A percentile compares a stretch with the other conserved stretches of the same genome.
Conservation (phyloP, 2,113 vertebrate species). For the Craseonycteris thonglongyai region DNA sequence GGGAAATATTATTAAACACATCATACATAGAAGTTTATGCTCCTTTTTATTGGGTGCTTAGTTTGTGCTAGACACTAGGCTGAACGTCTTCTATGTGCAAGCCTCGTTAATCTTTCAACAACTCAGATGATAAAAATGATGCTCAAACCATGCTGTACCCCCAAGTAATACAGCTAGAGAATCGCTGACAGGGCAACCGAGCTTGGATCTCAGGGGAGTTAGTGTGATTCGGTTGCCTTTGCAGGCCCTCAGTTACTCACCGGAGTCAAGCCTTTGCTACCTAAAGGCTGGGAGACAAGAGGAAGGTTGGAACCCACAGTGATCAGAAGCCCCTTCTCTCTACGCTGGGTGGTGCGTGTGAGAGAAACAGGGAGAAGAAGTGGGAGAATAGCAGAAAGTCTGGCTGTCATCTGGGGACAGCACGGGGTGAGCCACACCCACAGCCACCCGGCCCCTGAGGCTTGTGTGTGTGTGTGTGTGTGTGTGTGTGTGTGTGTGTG, state of each 20-base stretch:
- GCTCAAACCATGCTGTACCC: background rate
- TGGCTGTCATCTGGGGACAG: too few relatives aligned
- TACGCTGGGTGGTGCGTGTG: background rate
- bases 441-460: too few relatives aligned
- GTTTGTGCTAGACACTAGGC: background rate
- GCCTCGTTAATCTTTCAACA: conserved; percentile 8
- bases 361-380: background rate
- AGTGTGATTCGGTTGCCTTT: background rate
- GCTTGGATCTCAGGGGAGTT: background rate
- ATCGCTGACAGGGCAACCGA: background rate
- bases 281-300: background rate
- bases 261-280: background rate
- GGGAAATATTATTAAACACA: background rate
- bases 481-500: too few relatives aligned
- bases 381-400: background rate
- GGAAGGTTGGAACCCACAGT: background rate
- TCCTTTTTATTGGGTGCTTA: background rate
- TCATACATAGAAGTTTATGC: background rate
- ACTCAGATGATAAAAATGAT: background rate
- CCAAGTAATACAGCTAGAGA: background rate
- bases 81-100: background rate
- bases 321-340: background rate
- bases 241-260: background rate
- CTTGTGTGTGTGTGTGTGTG: too few relatives aligned
- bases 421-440: rapidly evolving